Percentiles rank a stretch among this genome's conserved stretches.
phyloP scores from a whole-genome alignment of 2,113 vertebrate genomes.

The Passer domesticus region DNA sequence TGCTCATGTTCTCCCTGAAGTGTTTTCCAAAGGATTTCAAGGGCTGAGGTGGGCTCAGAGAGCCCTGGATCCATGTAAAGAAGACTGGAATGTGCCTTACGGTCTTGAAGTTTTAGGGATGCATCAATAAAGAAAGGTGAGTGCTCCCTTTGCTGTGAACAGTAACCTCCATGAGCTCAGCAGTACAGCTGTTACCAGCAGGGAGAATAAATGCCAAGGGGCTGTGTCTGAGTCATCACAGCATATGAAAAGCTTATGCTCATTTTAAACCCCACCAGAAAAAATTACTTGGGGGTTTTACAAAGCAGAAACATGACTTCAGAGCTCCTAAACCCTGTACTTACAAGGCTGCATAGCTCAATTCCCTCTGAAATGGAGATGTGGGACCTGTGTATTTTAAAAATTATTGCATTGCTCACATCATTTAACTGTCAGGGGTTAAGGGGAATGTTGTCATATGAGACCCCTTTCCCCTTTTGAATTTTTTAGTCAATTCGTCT shows the following conservation, averaged over 20 bases:
- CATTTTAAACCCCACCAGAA: not conserved
- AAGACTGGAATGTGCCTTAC: not conserved
- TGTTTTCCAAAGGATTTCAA: not conserved
- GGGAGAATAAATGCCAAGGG: not conserved
- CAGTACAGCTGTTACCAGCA: not conserved
- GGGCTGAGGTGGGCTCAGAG: not conserved
- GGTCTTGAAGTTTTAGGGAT: not conserved
- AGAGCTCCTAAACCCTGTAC: not conserved
- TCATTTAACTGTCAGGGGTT: not conserved
- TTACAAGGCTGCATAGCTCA: not conserved
- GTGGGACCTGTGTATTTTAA: not conserved
- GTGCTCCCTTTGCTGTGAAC: not conserved
- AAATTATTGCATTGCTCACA: not conserved
- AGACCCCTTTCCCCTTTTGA: not conserved
- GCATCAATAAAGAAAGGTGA: not conserved
- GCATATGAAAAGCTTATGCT: not conserved
- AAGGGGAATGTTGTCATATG: not conserved
- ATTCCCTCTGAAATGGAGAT: not conserved
- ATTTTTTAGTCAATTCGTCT: not conserved
- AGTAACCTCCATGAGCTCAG: not conserved
- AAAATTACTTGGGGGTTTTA: not conserved
- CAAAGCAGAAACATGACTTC: not conserved
- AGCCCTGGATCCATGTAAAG: not conserved
- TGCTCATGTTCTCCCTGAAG: not conserved
- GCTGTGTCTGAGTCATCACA: not conserved